These are phyloP conservation scores for Oophaga pumilio DNA, from an alignment of 2,113 vertebrate species.

Conservation along the genomic window DNA sequence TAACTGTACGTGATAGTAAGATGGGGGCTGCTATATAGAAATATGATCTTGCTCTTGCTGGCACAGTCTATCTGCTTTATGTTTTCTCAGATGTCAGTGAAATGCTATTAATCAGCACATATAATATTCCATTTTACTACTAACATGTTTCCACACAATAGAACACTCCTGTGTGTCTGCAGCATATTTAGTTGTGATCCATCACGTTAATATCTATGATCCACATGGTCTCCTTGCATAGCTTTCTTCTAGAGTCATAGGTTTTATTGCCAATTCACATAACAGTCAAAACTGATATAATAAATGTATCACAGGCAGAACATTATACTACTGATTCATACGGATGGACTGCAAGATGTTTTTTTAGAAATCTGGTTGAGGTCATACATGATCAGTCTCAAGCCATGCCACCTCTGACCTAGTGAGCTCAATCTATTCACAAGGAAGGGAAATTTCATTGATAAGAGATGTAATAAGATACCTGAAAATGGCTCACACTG, in stretches of 20 bases:
- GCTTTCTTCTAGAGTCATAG: neutral
- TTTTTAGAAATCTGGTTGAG: neutral
- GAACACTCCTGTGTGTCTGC: conserved; percentile 3
- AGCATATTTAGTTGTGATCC: conserved; percentile 14
- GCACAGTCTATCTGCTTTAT: neutral
- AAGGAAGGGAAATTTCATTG: conserved; percentile 13
- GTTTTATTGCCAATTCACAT: conserved; percentile 26
- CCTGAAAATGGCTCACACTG: neutral
- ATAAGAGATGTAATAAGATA: neutral
- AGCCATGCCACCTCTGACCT: conserved; percentile 5
- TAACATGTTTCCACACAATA: conserved; percentile 15
- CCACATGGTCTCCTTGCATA: conserved; percentile 7
- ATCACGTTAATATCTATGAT: conserved; percentile 16
- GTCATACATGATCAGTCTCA: conserved; percentile 7
- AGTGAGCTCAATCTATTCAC: neutral
- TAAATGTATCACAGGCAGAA: neutral
- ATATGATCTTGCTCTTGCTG: neutral
- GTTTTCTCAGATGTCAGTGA: conserved; percentile 29
- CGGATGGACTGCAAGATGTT: conserved; percentile 1
- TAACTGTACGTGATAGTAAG: neutral
- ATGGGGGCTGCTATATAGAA: neutral
- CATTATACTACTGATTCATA: neutral
- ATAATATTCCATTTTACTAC: neutral
- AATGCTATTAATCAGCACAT: neutral
- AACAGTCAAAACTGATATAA: conserved; percentile 1